Evolutionary conservation across 2,888 invertebrate species (phyloP), one percentile per base, ranked within the genome.

Genomic region (Cryptops parisi): DNA sequence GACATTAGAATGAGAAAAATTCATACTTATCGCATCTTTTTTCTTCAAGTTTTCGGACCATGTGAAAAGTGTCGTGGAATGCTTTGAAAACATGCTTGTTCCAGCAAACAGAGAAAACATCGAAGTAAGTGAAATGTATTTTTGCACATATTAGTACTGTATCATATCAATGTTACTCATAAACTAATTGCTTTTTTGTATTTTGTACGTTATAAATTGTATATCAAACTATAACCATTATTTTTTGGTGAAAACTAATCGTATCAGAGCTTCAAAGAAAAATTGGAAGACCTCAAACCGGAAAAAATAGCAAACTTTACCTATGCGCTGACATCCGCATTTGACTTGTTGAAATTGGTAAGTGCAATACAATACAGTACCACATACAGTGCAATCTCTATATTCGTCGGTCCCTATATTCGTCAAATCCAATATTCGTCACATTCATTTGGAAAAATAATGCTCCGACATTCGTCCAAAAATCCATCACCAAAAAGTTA

Each of bases 231-330:
- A n/a, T n/a, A n/a, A n/a, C n/a, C n/a, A n/a, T n/a, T n/a, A 17
- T 9, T 33, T 33, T 9, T 33, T 33, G 33, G 6, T 33, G 33
- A 9, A 33, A 33, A 9, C 6, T 33, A 33, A 33, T 9, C 33
- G 6, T 33, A 33, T 33, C 83, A 91, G 72, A 90, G 82, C 23
- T 84, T 90, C 62, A 81, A 79, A 61, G 73, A 79, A 44, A 78
- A 78, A 2, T 74, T 93, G 53, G 74, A 76, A 27, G 72, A 75
- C 19, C 72, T 87, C 33, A 72, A 77, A 51, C 80, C 88, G 0
- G 77, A 79, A 52, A 84, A 84, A 9, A 80, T 85, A 65, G 91
- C 94, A 0, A 84, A 91, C 68, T 78, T 94, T 57, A 81, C 84
- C 1, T 69, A 73, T 52, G 96, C 91, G 6, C 81, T 94, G 59